Percentiles rank a stretch among this genome's conserved stretches.
phyloP scores from a whole-genome alignment of 2,113 vertebrate species.

The Microtus oregoni region DNA sequence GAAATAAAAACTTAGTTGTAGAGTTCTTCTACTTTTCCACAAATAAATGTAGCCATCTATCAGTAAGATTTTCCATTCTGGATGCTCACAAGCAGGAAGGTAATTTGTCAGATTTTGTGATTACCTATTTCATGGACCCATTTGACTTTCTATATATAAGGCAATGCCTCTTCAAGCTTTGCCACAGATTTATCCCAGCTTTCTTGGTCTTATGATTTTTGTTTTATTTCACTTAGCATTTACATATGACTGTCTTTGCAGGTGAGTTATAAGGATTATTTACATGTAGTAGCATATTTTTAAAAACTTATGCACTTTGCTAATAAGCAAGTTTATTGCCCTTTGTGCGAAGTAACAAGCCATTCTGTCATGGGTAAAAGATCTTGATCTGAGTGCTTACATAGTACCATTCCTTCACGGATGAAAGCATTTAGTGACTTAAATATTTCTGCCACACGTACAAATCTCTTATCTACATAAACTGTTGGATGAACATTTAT shows the following conservation, averaged over 20 bases:
- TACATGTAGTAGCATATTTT: constrained; percentile 68
- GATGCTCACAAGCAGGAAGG: neutral
- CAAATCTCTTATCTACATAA: constrained; percentile 63
- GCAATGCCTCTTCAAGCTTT: neutral
- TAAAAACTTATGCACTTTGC: constrained; percentile 70
- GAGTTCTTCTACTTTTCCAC: neutral
- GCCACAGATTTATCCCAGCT: neutral
- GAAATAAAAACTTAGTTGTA: neutral
- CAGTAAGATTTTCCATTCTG: constrained; percentile 48
- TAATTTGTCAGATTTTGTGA: constrained; percentile 4
- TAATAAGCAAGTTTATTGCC: constrained; percentile 73
- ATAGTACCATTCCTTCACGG: constrained; percentile 62
- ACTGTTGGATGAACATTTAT: constrained; percentile 64
- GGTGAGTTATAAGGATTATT: constrained; percentile 69
- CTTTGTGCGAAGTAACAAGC: constrained; percentile 68
- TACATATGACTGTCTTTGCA: neutral
- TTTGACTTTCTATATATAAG: neutral
- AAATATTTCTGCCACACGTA: constrained; percentile 67
- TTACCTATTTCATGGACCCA: constrained; percentile 29
- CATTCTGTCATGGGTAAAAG: constrained; percentile 67
- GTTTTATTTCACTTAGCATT: constrained; percentile 55
- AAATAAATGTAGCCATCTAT: constrained; percentile 16
- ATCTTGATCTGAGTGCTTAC: constrained; percentile 74
- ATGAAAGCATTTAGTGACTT: constrained; percentile 71
- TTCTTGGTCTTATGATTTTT: constrained; percentile 62